Percentiles rank a stretch among this genome's conserved stretches.
phyloP scores from a whole-genome alignment of 1,140 invertebrate genomes.

The Steinernema feltiae region DNA sequence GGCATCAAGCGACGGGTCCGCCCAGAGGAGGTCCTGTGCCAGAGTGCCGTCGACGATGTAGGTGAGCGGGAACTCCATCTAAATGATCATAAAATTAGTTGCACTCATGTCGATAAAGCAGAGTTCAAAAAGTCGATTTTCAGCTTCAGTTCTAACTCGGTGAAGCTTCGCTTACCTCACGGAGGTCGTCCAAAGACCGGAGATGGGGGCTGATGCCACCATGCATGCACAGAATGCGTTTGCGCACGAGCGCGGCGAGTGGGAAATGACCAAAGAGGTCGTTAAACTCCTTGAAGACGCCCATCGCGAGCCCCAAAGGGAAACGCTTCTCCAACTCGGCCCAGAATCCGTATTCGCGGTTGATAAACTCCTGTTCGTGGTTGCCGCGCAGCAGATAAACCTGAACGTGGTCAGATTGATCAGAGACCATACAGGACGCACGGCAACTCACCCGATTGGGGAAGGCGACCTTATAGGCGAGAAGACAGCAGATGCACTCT shows the following conservation, averaged over 20 bases:
- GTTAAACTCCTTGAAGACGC: conserved; percentile 61
- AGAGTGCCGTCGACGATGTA: not conserved
- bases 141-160: too few relatives aligned
- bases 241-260: conserved; percentile 41
- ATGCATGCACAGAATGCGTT: conserved; percentile 47
- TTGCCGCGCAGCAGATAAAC: conserved; percentile 66
- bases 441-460: not conserved
- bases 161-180: too few relatives aligned
- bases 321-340: conserved; percentile 18
- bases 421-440: not conserved
- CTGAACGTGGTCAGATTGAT: not conserved
- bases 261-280: conserved; percentile 45
- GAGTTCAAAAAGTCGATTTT: too few relatives aligned
- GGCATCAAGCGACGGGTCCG: conserved; percentile 38
- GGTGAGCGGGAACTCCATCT: not conserved
- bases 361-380: conserved; percentile 67
- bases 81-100: not conserved
- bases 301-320: not conserved
- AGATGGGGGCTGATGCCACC: conserved; percentile 68
- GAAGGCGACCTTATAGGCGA: not conserved
- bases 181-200: conserved; percentile 59
- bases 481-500: not conserved
- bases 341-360: conserved; percentile 55
- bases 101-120: too few relatives aligned
- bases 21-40: conserved; percentile 43